phyloP scores from a whole-genome alignment of 2,113 vertebrate species.

The Ceyx margarethae region DNA sequence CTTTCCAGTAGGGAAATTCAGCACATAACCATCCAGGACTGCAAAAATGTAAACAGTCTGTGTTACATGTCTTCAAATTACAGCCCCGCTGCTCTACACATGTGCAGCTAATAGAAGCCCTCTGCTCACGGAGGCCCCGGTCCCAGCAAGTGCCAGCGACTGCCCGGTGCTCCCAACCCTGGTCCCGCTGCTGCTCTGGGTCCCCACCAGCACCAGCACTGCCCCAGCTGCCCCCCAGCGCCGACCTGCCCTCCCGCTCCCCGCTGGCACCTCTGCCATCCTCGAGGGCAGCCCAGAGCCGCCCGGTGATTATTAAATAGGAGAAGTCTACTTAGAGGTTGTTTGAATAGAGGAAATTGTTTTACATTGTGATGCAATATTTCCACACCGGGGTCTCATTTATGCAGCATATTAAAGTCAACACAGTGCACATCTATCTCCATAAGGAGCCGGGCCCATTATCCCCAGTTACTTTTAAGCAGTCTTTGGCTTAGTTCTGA shows the following conservation, averaged over 20 bases:
- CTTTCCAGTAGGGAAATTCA: constrained; percentile 62
- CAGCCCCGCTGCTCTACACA: constrained; percentile 57
- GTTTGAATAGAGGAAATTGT: constrained; percentile 66
- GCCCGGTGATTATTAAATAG: not conserved
- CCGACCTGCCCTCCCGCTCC: accelerated
- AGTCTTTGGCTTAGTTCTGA: constrained; percentile 60
- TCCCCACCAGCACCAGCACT: not conserved
- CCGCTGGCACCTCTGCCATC: accelerated
- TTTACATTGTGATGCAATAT: constrained; percentile 65
- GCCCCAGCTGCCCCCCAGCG: accelerated
- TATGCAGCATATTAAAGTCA: constrained; percentile 67
- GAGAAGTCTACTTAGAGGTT: constrained; percentile 38
- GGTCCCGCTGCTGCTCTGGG: not conserved
- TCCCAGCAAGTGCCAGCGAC: accelerated
- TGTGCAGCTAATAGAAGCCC: constrained; percentile 37
- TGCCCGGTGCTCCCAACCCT: not conserved
- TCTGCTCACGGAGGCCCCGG: not conserved
- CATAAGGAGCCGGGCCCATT: constrained; percentile 63
- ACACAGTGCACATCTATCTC: constrained; percentile 63
- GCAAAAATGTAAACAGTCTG: constrained; percentile 64
- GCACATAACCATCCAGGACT: constrained; percentile 32
- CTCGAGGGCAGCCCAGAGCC: accelerated
- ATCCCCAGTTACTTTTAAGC: constrained; percentile 68
- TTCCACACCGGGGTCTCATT: constrained; percentile 66
- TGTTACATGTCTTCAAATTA: constrained; percentile 51